Evolutionary conservation across 23 tunicate genomes (phyloP).

Genomic region (Ascidia mentula): DNA sequence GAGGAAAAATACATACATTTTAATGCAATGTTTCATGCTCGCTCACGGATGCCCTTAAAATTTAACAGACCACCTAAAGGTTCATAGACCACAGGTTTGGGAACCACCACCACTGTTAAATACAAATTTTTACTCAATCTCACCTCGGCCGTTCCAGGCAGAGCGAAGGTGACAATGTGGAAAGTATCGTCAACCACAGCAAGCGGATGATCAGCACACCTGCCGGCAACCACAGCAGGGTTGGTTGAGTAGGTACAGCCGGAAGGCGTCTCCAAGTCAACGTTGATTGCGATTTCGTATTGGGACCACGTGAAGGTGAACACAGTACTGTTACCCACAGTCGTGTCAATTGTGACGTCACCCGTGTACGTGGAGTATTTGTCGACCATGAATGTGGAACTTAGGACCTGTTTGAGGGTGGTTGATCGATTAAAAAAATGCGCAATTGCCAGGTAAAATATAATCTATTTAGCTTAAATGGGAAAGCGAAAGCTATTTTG

Average conservation of each 20-base stretch:
- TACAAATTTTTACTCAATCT: too few species aligned
- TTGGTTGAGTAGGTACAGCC: constrained; percentile 56
- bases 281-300: constrained; percentile 20
- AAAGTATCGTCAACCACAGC: constrained; percentile 24
- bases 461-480: too few species aligned
- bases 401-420: constrained; percentile 43
- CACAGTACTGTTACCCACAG: constrained; percentile 75
- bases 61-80: too few species aligned
- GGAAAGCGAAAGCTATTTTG: too few species aligned
- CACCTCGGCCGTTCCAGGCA: constrained; percentile 78
- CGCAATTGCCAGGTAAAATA: too few species aligned
- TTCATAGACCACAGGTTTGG: too few species aligned
- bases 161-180: constrained; percentile 33
- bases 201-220: constrained; percentile 33
- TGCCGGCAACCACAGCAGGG: neutral
- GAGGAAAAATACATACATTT: too few species aligned
- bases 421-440: too few species aligned
- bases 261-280: constrained; percentile 45
- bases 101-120: too few species aligned
- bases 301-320: constrained; percentile 74
- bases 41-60: too few species aligned
- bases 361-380: constrained; percentile 39
- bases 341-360: constrained; percentile 42
- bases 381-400: constrained; percentile 36
- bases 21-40: too few species aligned